These are phyloP conservation scores for Arizona elegans DNA, from an alignment of 2,113 vertebrate genomes.

Conservation along the genomic window DNA sequence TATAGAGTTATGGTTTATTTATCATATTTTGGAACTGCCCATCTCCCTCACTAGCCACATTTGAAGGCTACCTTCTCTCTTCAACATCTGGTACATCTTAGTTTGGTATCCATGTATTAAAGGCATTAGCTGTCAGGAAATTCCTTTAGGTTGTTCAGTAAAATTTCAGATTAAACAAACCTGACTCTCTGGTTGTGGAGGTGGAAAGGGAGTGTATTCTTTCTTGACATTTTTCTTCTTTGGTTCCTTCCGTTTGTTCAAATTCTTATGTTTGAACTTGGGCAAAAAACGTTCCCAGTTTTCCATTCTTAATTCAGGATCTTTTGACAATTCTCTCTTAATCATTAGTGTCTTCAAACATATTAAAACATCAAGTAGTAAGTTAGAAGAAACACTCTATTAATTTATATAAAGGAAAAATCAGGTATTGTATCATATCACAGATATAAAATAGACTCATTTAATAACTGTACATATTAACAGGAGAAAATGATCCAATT, in stretches of 20 bases:
- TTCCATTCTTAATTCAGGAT: constrained; percentile 84
- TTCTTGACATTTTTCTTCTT: constrained; percentile 90
- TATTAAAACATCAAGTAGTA: constrained; percentile 28
- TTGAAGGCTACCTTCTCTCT: background rate
- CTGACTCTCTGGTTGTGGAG: constrained; percentile 91
- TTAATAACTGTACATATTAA: background rate
- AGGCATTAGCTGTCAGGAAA: background rate
- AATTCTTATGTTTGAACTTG: constrained; percentile 89
- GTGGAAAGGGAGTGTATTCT: constrained; percentile 94
- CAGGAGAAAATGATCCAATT: background rate
- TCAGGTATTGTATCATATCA: background rate
- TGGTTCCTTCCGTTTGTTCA: constrained; percentile 88
- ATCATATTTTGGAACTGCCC: background rate
- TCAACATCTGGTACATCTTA: background rate
- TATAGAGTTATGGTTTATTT: background rate
- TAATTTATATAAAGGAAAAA: background rate
- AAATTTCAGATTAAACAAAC: constrained; percentile 63
- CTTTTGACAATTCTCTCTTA: constrained; percentile 90
- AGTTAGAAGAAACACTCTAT: constrained; percentile 4
- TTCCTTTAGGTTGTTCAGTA: background rate
- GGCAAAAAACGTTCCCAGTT: constrained; percentile 96
- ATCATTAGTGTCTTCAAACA: constrained; percentile 92
- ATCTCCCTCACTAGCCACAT: background rate
- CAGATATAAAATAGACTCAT: background rate
- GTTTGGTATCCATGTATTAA: background rate